These are phyloP conservation scores for Cyanistes caeruleus DNA, from an alignment of 2,113 vertebrate genomes.

Conservation along the genomic window DNA sequence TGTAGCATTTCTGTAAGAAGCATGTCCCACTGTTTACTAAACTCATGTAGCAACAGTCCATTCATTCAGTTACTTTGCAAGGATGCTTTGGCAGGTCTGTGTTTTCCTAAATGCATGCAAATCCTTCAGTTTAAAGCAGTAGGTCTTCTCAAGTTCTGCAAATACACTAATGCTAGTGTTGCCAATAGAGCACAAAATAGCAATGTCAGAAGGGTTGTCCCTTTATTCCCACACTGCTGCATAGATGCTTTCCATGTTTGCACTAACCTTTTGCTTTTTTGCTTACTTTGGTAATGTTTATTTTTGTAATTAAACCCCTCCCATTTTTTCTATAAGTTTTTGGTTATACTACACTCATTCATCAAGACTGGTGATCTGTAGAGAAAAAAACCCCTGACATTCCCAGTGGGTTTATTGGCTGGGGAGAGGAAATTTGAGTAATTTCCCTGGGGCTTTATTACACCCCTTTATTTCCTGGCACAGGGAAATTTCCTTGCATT, in stretches of 20 bases:
- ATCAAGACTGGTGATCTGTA: background rate
- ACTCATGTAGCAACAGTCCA: background rate
- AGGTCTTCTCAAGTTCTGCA: background rate
- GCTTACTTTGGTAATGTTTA: background rate
- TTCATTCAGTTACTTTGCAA: background rate
- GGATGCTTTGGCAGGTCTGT: background rate
- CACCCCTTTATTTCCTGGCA: background rate
- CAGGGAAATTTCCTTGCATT: background rate
- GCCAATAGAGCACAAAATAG: background rate
- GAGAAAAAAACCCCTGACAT: background rate
- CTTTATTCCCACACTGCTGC: background rate
- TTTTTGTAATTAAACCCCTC: background rate
- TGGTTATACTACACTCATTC: background rate
- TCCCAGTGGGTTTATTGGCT: background rate
- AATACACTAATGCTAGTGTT: background rate
- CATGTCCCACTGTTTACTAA: background rate
- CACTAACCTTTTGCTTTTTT: background rate
- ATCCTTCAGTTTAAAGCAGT: background rate
- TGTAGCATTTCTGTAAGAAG: background rate
- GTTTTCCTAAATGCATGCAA: slow-evolving; percentile 28
- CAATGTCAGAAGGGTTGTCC: background rate
- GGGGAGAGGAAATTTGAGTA: background rate
- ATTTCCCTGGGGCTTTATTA: background rate
- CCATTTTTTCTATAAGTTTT: background rate
- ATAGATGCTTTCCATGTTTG: background rate